Base-by-base conservation (phyloP, 2,113 vertebrate species). In the Megaceryle maxima region DNA sequence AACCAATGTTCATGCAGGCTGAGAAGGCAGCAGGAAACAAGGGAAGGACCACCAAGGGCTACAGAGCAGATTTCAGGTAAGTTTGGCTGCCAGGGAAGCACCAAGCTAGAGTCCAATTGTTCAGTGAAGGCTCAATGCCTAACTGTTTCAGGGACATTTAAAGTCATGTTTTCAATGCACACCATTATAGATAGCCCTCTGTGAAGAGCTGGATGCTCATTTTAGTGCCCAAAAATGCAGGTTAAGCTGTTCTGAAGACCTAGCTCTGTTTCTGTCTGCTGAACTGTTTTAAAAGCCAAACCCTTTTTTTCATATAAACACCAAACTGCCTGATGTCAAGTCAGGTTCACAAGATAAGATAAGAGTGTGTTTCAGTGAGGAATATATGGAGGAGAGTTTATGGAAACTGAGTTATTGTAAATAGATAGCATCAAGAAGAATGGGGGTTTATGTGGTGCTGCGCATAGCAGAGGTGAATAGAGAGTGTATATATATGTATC, bases 271-370 rank as follows among this genome's bases (percentile, higher is more conserved):
- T 96, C 87, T 73, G 55, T 35, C 53, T 85, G 74, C 74, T 91
- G 66, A 91, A 68, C 70, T 85, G 31, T 85, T 95, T 92, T 57
- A 72, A 94, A 94, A 94, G 83, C 91, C 89, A 94, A 96, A 64
- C 90, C 68, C 72, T 91, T 93, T 94, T 51, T 90, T 95, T 92
- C 83, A 57, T 93, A 93, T 96, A 96, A 95, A 96, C 90, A 96
- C 64, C 69, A 87, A 94, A 94, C 69, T 89, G 86, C 53, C 90
- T 96, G 83, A 88, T 95, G 95, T 93, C 69, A 88, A 74, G 57
- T 90, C 60, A 81, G 79, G 88, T 93, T 96, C 94, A 48, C 57
- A 75, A 95, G 94, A 95, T 95, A 90, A 96, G 92, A 96, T 96
- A 56, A 56, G 55, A 55, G 85, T 59, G 14, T 28, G 72, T 46